Evolutionary conservation across 2,888 invertebrate species (phyloP).

Genomic region (Didymodactylos carnosus): DNA sequence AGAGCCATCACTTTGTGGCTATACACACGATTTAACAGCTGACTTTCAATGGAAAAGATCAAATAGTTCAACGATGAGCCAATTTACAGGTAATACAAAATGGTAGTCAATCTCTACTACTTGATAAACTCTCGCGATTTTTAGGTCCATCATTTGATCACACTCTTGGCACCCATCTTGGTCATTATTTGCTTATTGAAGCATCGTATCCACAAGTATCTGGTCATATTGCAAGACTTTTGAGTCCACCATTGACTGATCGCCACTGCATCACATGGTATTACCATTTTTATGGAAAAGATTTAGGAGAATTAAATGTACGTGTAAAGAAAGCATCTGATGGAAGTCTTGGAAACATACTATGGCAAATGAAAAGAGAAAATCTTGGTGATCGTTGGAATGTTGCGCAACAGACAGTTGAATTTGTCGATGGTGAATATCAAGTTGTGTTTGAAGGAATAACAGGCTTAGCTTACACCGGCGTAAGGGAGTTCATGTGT

Average conservation of each 20-base stretch:
- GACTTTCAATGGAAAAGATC: not conserved
- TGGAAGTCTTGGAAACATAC: not conserved
- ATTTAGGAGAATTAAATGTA: slow-evolving; percentile 5
- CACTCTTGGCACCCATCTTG: slow-evolving; percentile 23
- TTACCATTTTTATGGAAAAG: slow-evolving; percentile 9
- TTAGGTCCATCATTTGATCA: no score
- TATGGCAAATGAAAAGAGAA: no score
- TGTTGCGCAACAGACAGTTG: no score
- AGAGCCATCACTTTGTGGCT: no score
- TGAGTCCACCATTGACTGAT: slow-evolving; percentile 36
- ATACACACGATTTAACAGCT: not conserved
- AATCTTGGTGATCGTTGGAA: no score
- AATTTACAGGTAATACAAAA: no score
- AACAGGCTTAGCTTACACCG: no score
- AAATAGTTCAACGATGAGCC: not conserved
- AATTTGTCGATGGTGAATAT: no score
- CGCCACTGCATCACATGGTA: not conserved
- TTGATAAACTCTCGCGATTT: no score
- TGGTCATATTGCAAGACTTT: slow-evolving; percentile 41
- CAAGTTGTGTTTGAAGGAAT: no score
- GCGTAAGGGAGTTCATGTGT: no score
- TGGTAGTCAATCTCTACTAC: no score
- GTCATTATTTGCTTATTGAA: slow-evolving; percentile 43
- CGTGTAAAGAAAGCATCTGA: not conserved
- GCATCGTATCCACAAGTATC: slow-evolving; percentile 40